A percentile compares a stretch with the other conserved stretches of the same genome.
These are phyloP conservation scores for Caenorhabditis imperialis DNA, from an alignment of 2,888 invertebrate species.

Conservation along the genomic window DNA sequence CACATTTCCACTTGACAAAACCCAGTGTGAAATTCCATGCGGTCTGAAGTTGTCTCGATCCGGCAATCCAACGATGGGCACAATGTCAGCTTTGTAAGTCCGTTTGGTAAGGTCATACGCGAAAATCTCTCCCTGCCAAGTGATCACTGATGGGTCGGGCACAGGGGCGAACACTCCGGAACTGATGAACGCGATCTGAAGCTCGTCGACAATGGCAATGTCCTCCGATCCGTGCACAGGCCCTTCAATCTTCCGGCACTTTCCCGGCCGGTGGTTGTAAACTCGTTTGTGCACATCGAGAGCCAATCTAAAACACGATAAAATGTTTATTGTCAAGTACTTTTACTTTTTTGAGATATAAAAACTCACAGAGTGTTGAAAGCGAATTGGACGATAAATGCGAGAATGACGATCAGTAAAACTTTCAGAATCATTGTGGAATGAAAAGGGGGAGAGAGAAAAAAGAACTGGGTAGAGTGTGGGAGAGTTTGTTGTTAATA, in stretches of 20 bases:
- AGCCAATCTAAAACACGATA: no score
- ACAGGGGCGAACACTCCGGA: constrained; percentile 61
- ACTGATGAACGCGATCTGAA: constrained; percentile 62
- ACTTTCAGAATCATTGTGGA: no score
- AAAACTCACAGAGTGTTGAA: no score
- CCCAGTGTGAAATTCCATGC: constrained; percentile 63
- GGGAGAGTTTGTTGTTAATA: no score
- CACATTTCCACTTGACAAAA: constrained; percentile 48
- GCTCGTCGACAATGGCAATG: constrained; percentile 54
- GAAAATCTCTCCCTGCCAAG: constrained; percentile 58
- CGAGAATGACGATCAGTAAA: no score
- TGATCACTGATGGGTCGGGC: constrained; percentile 16
- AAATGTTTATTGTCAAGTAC: no score
- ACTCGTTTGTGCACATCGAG: no score
- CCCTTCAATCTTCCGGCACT: constrained; percentile 56
- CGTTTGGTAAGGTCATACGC: constrained; percentile 57
- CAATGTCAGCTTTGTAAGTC: constrained; percentile 22
- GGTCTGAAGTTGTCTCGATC: constrained; percentile 57
- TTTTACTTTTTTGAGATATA: no score
- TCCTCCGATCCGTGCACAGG: constrained; percentile 64
- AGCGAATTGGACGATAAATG: no score
- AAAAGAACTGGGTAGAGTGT: no score
- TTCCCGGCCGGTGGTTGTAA: constrained; percentile 63
- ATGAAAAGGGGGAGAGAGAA: no score
- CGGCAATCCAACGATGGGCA: constrained; percentile 34